Evolutionary conservation across 2,113 vertebrate species (phyloP).

Genomic region (Heteronetta atricapilla): DNA sequence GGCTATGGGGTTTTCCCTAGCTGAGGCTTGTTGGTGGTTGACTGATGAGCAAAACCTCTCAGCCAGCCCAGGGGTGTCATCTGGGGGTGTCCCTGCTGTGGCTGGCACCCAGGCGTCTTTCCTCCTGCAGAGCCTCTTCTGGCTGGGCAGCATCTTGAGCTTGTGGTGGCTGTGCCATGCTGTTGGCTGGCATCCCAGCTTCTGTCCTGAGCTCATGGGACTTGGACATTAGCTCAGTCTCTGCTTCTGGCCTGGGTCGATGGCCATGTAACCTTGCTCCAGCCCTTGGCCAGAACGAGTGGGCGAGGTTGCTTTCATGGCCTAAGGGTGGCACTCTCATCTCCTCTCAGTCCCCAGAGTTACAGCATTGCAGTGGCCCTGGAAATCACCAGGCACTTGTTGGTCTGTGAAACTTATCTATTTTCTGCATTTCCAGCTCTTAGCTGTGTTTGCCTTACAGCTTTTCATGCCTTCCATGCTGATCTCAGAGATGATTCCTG

Average conservation of each 20-base stretch:
- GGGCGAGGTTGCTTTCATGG: not conserved
- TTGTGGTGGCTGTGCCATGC: not conserved
- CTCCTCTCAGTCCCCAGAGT: not conserved
- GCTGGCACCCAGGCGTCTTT: not conserved
- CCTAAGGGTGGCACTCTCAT: not conserved
- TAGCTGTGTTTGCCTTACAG: not conserved
- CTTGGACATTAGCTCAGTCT: not conserved
- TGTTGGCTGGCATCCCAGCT: not conserved
- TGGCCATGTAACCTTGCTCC: accelerated
- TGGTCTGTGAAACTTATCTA: not conserved
- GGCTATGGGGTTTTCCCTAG: not conserved
- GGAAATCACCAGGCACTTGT: not conserved
- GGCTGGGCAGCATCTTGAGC: not conserved
- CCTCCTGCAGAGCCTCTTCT: not conserved
- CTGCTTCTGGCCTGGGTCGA: not conserved
- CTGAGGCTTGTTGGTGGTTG: not conserved
- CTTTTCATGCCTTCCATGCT: not conserved
- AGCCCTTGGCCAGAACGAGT: not conserved
- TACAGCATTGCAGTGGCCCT: not conserved
- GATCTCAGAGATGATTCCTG: not conserved
- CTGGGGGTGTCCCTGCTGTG: accelerated
- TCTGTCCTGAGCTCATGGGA: not conserved
- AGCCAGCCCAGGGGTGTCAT: not conserved
- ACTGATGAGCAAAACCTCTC: not conserved
- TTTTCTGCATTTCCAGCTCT: not conserved